Evolutionary conservation across 2,113 vertebrate species (phyloP).

Genomic region (Gobius niger): DNA sequence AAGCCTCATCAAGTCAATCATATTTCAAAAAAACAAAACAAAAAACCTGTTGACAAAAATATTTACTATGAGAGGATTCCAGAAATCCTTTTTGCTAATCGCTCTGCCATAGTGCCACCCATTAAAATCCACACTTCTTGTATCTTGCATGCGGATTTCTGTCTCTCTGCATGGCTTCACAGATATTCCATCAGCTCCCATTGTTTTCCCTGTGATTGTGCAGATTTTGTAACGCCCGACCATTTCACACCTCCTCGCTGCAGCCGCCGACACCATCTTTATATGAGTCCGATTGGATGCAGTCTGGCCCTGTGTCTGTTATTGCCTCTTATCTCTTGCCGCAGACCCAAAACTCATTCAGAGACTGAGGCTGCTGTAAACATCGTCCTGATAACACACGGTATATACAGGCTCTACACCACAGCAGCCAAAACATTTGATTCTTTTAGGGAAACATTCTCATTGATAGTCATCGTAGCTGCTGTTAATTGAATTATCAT

Average conservation of each 20-base stretch:
- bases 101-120: no score
- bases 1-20: no score
- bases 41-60: not conserved
- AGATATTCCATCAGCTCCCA: constrained; percentile 31
- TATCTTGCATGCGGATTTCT: not conserved
- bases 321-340: constrained; percentile 65
- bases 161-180: not conserved
- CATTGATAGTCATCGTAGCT: no score
- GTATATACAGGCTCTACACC: not conserved
- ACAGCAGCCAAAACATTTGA: not conserved
- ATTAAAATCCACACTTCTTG: no score
- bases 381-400: constrained; percentile 43
- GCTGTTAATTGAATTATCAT: no score
- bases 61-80: no score
- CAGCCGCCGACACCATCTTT: constrained; percentile 45
- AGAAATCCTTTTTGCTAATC: no score
- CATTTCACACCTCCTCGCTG: not conserved
- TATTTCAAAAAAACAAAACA: not conserved
- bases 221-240: constrained; percentile 7
- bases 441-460: not conserved
- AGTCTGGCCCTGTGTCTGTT: constrained; percentile 51
- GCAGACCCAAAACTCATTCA: constrained; percentile 60
- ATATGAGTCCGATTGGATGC: constrained; percentile 59
- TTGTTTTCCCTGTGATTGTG: constrained; percentile 22
- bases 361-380: constrained; percentile 43